A percentile compares a stretch with the other conserved stretches of the same genome.
Evolutionary conservation across 2,797 vertebrate genomes (phyloP).

Genomic region (Mus caroli): DNA sequence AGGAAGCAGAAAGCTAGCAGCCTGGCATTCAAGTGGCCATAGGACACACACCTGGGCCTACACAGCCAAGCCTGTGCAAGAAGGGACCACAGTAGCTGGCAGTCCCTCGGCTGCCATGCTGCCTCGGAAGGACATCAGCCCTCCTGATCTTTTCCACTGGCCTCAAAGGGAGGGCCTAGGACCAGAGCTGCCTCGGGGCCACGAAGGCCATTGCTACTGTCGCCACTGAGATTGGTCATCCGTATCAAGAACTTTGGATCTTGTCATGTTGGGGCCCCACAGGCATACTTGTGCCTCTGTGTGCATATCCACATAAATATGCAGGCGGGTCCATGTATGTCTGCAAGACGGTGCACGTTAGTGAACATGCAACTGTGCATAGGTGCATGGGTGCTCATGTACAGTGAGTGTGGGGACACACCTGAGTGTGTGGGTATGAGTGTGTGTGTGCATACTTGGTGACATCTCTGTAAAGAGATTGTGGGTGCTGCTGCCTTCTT

Average conservation of each 20-base stretch:
- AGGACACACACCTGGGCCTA: neutral
- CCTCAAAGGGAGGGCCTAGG: neutral
- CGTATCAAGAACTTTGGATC: neutral
- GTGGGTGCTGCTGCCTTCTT: neutral
- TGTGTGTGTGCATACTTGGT: accelerated
- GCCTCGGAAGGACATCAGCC: neutral
- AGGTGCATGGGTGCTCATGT: neutral
- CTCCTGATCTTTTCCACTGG: neutral
- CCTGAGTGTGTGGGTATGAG: neutral
- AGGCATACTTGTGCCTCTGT: neutral
- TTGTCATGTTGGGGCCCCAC: neutral
- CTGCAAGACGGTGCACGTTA: neutral
- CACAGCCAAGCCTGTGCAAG: neutral
- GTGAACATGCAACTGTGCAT: neutral
- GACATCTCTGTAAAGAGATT: neutral
- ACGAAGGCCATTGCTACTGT: neutral
- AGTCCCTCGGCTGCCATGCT: neutral
- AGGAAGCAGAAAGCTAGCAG: neutral
- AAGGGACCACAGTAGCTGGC: neutral
- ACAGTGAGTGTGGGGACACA: neutral
- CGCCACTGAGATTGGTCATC: neutral
- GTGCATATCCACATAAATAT: neutral
- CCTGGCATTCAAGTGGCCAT: neutral
- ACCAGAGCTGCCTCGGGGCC: too few relatives aligned
- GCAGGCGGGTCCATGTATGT: accelerated